Conservation (phyloP, 2,888 invertebrate species). For the Cheilosia vulpina region DNA sequence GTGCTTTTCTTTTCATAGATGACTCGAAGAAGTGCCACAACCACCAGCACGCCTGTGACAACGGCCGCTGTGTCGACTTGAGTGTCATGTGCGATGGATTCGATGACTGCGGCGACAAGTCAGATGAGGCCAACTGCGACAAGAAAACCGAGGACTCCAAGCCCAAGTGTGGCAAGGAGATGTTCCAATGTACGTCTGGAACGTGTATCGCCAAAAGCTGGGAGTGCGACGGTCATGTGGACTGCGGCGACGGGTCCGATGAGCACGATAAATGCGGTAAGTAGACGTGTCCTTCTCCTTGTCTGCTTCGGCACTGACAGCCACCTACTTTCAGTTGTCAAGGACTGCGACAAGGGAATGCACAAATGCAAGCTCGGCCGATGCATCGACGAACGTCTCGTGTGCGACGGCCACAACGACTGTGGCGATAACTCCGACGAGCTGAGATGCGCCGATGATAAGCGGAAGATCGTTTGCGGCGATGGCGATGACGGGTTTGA, state of each 20-base stretch:
- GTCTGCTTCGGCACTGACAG: constrained; percentile 79
- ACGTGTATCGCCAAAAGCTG: constrained; percentile 88
- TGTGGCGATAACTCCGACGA: constrained; percentile 86
- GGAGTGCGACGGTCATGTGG: constrained; percentile 89
- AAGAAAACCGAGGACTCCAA: constrained; percentile 71
- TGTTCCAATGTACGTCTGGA: constrained; percentile 88
- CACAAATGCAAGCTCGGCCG: constrained; percentile 84
- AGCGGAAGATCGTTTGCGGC: constrained; percentile 83
- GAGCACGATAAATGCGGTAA: constrained; percentile 86
- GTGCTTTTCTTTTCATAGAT: constrained; percentile 70
- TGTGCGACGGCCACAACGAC: constrained; percentile 86
- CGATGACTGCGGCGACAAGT: constrained; percentile 85
- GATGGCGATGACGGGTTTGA: constrained; percentile 75
- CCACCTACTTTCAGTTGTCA: constrained; percentile 70
- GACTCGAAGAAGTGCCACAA: constrained; percentile 82
- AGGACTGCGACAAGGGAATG: constrained; percentile 80
- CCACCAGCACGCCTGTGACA: constrained; percentile 84
- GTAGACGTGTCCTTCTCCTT: constrained; percentile 78
- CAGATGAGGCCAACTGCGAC: constrained; percentile 85
- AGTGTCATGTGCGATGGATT: constrained; percentile 84
- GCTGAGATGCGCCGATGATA: constrained; percentile 80
- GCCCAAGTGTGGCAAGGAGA: constrained; percentile 82
- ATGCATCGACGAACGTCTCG: constrained; percentile 85
- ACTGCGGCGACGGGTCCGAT: constrained; percentile 91
- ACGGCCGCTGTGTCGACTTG: constrained; percentile 84